Conservation (phyloP, 2,113 vertebrate species). For the Microcebus jonahi region DNA sequence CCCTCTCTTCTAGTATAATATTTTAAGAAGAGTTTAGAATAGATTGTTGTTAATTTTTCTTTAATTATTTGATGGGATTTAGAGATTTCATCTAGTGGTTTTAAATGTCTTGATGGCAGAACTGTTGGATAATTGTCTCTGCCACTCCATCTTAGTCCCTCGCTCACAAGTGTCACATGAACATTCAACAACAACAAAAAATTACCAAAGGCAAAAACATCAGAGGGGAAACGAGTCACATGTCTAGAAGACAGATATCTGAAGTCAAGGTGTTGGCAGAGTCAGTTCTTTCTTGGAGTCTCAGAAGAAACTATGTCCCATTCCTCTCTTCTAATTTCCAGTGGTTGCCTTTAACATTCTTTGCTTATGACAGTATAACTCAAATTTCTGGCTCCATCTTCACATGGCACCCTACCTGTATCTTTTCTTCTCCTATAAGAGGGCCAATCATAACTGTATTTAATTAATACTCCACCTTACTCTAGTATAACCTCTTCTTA, state of each 20-base stretch:
- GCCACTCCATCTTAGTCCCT: neutral
- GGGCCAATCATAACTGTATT: neutral
- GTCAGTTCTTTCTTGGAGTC: neutral
- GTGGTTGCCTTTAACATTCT: neutral
- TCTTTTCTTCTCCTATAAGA: neutral
- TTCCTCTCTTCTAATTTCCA: neutral
- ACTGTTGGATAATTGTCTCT: neutral
- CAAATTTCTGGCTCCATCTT: neutral
- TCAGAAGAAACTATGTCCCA: neutral
- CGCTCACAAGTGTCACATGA: neutral
- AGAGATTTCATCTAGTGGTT: neutral
- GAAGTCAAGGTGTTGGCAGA: neutral
- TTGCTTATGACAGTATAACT: neutral
- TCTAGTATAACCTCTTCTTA: neutral
- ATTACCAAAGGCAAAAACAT: neutral
- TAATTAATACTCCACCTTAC: neutral
- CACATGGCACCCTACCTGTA: neutral
- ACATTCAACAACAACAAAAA: neutral
- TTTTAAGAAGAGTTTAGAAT: neutral
- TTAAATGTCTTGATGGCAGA: neutral
- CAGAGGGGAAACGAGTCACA: neutral
- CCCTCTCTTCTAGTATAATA: neutral
- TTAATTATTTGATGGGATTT: neutral
- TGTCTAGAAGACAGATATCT: neutral
- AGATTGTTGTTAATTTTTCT: neutral